These are phyloP conservation scores for Cephus pygmeus DNA, from an alignment of 2,888 invertebrate genomes.

Conservation along the genomic window DNA sequence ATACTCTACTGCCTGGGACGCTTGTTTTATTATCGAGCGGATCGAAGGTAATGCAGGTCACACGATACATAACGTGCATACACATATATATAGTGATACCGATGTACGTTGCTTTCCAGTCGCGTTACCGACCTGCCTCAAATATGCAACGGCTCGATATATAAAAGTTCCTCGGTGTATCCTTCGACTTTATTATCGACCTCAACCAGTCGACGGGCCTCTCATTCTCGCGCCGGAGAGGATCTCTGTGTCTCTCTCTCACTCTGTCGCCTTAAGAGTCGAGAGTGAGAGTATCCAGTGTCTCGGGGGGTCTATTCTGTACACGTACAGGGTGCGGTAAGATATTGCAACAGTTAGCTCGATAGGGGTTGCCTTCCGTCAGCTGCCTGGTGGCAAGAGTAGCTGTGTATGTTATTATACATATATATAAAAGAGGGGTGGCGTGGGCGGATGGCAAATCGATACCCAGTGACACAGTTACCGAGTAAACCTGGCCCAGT, in stretches of 20 bases:
- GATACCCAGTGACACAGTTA: conserved; percentile 63
- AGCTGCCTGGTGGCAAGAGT: neutral
- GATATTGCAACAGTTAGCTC: neutral
- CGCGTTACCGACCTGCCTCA: conserved; percentile 59
- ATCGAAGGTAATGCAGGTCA: conserved; percentile 54
- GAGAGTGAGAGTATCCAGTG: neutral
- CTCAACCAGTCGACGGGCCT: neutral
- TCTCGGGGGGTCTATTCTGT: neutral
- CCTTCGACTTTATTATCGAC: neutral
- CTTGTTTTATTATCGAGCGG: conserved; percentile 36
- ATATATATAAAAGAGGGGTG: conserved; percentile 27
- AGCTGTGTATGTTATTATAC: neutral
- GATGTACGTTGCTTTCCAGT: conserved; percentile 32
- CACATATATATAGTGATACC: neutral
- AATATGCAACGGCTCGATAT: conserved; percentile 25
- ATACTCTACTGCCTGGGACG: conserved; percentile 1
- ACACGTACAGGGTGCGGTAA: neutral
- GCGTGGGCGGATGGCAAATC: conserved; percentile 49
- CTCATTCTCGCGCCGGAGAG: conserved; percentile 6
- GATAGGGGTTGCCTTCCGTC: neutral
- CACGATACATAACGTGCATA: conserved; percentile 27
- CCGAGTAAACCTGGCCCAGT: conserved; percentile 66
- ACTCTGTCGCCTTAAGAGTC: neutral
- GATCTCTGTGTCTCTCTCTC: conserved; percentile 5
- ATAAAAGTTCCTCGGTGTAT: neutral